phyloP scores from a whole-genome alignment of 2,113 vertebrate genomes.

The Actinemys pallida region DNA sequence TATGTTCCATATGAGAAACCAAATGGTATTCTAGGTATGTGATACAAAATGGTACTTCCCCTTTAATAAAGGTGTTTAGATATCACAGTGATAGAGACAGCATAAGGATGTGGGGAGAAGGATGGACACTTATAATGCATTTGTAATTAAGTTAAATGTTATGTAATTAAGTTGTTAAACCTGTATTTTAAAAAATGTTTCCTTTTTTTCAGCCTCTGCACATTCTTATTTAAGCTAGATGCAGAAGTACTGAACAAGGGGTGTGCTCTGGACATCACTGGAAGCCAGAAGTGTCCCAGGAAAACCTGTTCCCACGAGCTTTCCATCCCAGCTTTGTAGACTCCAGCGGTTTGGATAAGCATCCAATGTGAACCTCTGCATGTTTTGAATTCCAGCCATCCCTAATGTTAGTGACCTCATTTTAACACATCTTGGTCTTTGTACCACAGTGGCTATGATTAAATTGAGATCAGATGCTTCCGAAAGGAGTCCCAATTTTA shows the following conservation, averaged over 20 bases:
- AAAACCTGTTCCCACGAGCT: not conserved
- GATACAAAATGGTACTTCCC: not conserved
- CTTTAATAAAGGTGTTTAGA: not conserved
- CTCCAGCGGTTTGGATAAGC: slow-evolving; percentile 17
- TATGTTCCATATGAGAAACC: not conserved
- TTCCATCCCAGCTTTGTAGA: slow-evolving; percentile 5
- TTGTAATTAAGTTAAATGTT: not conserved
- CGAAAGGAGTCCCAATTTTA: not conserved
- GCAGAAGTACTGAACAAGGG: not conserved
- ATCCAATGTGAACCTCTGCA: not conserved
- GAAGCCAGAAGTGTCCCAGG: not conserved
- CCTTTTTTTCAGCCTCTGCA: not conserved
- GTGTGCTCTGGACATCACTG: not conserved
- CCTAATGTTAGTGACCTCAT: not conserved
- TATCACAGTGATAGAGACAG: not conserved
- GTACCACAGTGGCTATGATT: slow-evolving; percentile 15
- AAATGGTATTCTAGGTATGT: not conserved
- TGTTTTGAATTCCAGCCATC: slow-evolving; percentile 20
- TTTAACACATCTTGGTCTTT: slow-evolving; percentile 44
- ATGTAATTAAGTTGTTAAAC: not conserved
- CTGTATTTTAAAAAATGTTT: not conserved
- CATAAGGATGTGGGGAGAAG: not conserved
- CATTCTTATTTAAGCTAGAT: not conserved
- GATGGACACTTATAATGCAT: not conserved
- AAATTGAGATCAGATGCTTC: slow-evolving; percentile 39